These are phyloP conservation scores for Anagyrus pseudococci DNA, from an alignment of 2,888 invertebrate species.

Conservation along the genomic window DNA sequence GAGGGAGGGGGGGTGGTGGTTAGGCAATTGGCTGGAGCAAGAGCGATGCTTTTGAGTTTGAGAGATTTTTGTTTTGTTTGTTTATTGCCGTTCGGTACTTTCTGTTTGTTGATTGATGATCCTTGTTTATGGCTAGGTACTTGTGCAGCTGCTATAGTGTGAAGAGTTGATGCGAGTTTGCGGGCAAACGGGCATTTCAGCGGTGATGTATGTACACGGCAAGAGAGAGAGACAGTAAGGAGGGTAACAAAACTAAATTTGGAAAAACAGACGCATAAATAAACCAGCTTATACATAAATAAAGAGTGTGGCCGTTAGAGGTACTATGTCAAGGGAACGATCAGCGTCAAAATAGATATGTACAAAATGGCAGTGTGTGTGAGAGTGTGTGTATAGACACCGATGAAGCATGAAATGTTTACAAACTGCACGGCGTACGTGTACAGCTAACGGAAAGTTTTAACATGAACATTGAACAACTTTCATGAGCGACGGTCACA, in stretches of 20 bases:
- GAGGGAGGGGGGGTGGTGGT: too few relatives aligned
- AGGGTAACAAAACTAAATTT: not conserved
- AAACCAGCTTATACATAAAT: slow-evolving; percentile 8
- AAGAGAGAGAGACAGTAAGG: not conserved
- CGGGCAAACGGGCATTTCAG: too few relatives aligned
- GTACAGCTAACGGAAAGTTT: slow-evolving; percentile 13
- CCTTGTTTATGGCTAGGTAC: too few relatives aligned
- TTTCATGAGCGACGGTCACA: slow-evolving; percentile 5
- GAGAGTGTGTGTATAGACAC: not conserved
- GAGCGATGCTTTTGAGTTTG: too few relatives aligned
- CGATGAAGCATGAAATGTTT: slow-evolving; percentile 4
- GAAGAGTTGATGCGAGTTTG: too few relatives aligned
- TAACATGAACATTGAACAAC: slow-evolving; percentile 13
- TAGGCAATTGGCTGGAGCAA: too few relatives aligned
- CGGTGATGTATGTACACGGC: not conserved
- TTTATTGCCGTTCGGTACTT: too few relatives aligned
- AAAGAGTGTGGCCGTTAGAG: slow-evolving; percentile 1
- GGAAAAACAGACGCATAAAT: not conserved
- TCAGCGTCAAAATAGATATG: slow-evolving; percentile 3
- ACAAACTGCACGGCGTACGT: slow-evolving; percentile 6
- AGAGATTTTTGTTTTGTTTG: too few relatives aligned
- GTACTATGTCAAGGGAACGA: slow-evolving; percentile 6
- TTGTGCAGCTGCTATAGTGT: too few relatives aligned
- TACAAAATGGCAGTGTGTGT: not conserved
- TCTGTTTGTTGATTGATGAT: too few relatives aligned